These are phyloP conservation scores for Leptinotarsa tumamoca DNA, from an alignment of 2,888 invertebrate species.

Conservation along the genomic window DNA sequence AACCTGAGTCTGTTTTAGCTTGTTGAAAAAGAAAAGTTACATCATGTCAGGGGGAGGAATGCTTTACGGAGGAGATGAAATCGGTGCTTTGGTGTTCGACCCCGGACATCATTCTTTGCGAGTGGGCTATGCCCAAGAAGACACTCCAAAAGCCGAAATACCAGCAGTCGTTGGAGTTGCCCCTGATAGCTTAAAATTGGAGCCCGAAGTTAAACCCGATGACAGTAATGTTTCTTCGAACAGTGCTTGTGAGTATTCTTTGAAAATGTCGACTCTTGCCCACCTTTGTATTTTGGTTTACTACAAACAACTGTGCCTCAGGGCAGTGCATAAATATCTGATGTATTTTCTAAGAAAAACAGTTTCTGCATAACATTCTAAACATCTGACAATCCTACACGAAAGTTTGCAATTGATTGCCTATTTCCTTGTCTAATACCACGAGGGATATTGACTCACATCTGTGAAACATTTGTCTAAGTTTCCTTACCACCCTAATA, in stretches of 20 bases:
- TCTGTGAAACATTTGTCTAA: too few species aligned
- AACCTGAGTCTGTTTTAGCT: neutral
- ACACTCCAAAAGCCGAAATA: conserved; percentile 98
- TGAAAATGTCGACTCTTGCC: neutral
- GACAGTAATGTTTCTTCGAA: conserved; percentile 67
- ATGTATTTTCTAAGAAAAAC: too few species aligned
- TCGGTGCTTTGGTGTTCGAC: conserved; percentile 98
- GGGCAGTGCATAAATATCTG: too few species aligned
- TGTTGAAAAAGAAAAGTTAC: neutral
- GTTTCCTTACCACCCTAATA: too few species aligned
- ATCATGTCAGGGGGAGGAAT: conserved; percentile 73
- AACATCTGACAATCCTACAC: too few species aligned
- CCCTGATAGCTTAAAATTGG: conserved; percentile 77
- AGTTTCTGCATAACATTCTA: too few species aligned
- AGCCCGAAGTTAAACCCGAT: conserved; percentile 81
- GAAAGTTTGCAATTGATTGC: neutral
- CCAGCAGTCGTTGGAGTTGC: conserved; percentile 92
- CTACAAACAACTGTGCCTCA: neutral
- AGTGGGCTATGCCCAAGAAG: conserved; percentile 96
- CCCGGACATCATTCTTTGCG: conserved; percentile 91
- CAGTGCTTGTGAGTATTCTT: conserved; percentile 53
- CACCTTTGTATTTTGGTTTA: neutral
- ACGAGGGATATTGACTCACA: too few species aligned
- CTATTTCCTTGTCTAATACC: neutral
- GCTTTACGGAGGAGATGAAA: conserved; percentile 96